Conservation (phyloP, 2,888 invertebrate species). For the Ophion obscuratus region DNA sequence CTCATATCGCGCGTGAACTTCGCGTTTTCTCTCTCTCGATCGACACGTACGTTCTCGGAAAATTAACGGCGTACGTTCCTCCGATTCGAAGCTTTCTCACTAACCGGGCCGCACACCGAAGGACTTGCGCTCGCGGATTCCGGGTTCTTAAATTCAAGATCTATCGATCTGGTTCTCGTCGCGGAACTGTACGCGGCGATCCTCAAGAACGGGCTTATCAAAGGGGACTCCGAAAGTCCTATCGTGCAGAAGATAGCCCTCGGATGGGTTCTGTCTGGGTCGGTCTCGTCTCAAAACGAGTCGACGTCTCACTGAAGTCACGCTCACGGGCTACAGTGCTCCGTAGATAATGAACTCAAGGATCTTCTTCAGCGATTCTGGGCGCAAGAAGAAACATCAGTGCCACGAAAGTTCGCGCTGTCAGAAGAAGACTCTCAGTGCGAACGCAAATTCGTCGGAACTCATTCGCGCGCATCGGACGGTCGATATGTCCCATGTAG, state of each 20-base stretch:
- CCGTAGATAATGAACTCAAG: conserved; percentile 36
- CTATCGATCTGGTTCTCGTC: too few species aligned
- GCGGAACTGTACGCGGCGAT: too few species aligned
- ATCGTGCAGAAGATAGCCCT: conserved; percentile 16
- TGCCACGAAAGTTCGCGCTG: neutral
- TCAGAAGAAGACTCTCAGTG: conserved; percentile 50
- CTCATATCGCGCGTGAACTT: too few species aligned
- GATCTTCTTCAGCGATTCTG: conserved; percentile 50
- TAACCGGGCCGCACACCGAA: too few species aligned
- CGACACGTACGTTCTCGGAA: too few species aligned
- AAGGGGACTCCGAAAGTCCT: conserved; percentile 8
- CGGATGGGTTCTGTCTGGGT: conserved; percentile 28
- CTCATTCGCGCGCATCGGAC: conserved; percentile 32
- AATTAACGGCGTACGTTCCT: too few species aligned
- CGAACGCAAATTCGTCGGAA: conserved; percentile 33
- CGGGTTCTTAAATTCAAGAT: too few species aligned
- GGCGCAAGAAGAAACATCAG: conserved; percentile 32
- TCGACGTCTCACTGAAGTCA: neutral
- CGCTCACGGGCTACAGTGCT: conserved; percentile 35
- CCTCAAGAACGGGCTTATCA: conserved; percentile 19
- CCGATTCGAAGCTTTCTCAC: too few species aligned
- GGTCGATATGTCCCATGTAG: too few species aligned
- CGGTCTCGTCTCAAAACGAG: neutral
- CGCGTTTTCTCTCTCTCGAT: too few species aligned
- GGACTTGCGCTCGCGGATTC: too few species aligned